Percentiles rank a stretch among this genome's conserved stretches.
Conservation (phyloP, 2,113 vertebrate species). For the Cottus gobio region DNA sequence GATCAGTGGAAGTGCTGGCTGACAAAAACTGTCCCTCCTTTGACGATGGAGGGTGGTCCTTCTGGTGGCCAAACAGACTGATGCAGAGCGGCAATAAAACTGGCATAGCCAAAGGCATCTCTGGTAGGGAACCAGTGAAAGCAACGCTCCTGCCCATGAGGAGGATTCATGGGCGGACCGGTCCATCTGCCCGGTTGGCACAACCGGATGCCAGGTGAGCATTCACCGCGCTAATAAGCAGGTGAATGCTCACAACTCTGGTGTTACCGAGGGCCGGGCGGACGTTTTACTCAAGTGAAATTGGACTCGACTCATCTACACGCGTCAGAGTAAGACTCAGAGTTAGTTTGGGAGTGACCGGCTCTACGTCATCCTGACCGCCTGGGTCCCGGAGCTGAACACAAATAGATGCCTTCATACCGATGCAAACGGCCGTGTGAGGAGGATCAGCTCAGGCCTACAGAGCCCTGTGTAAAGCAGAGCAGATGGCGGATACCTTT, state of each 20-base stretch:
- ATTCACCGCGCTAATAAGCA: not conserved
- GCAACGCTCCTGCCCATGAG: not conserved
- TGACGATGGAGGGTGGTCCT: not conserved
- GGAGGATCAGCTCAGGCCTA: conserved; percentile 26
- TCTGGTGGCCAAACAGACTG: not conserved
- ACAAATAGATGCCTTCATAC: conserved; percentile 41
- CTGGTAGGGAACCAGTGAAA: not conserved
- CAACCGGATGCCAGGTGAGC: not conserved
- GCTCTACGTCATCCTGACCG: conserved; percentile 8
- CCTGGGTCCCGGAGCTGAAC: conserved; percentile 5
- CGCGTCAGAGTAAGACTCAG: not conserved
- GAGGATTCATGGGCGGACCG: not conserved
- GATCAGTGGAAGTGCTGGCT: not conserved
- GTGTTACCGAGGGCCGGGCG: not conserved
- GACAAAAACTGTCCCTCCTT: not conserved
- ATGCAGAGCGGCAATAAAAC: not conserved
- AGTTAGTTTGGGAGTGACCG: not conserved
- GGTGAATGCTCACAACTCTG: not conserved
- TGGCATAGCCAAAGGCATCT: not conserved
- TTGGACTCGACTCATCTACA: no score
- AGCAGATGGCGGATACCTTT: conserved; percentile 82
- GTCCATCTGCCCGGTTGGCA: not conserved
- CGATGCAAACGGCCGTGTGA: conserved; percentile 40
- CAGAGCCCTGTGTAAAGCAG: conserved; percentile 23
- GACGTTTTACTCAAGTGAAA: not conserved